Conservation (phyloP, 2,797 vertebrate species). For the Pygocentrus nattereri region DNA sequence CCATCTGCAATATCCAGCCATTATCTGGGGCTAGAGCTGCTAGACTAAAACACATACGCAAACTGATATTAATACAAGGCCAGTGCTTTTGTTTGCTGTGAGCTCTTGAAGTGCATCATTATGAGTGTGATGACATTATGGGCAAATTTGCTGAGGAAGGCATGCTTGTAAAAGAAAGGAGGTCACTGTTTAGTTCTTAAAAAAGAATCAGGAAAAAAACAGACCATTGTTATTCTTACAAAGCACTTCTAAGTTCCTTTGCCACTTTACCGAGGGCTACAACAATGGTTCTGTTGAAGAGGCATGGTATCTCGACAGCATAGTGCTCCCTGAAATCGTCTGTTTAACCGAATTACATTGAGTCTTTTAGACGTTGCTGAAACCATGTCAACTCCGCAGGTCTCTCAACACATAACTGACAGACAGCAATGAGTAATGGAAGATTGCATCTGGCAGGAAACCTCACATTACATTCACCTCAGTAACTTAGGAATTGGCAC, state of each 20-base stretch:
- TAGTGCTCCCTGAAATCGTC: background rate
- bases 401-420: slow-evolving; percentile 13
- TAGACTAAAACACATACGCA: slow-evolving; percentile 1
- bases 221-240: background rate
- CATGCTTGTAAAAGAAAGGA: slow-evolving; percentile 3
- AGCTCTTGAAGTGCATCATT: background rate
- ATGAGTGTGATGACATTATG: background rate
- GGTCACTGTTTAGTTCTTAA: slow-evolving; percentile 4
- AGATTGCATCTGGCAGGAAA: slow-evolving; percentile 41
- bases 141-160: background rate
- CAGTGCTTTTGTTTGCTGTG: slow-evolving; percentile 29
- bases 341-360: background rate
- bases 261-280: background rate
- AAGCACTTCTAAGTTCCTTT: too few species aligned
- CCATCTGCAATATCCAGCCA: slow-evolving; percentile 18
- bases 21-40: background rate
- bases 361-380: background rate
- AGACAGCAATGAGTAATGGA: slow-evolving; percentile 42
- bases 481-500: slow-evolving; percentile 45
- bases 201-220: background rate
- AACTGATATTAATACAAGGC: slow-evolving; percentile 18
- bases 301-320: background rate
- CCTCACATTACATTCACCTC: slow-evolving; percentile 16
- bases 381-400: background rate
- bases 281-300: background rate